A percentile compares a stretch with the other conserved stretches of the same genome.
Conservation (phyloP, 1,140 invertebrate species). For the Acromyrmex echinatior region DNA sequence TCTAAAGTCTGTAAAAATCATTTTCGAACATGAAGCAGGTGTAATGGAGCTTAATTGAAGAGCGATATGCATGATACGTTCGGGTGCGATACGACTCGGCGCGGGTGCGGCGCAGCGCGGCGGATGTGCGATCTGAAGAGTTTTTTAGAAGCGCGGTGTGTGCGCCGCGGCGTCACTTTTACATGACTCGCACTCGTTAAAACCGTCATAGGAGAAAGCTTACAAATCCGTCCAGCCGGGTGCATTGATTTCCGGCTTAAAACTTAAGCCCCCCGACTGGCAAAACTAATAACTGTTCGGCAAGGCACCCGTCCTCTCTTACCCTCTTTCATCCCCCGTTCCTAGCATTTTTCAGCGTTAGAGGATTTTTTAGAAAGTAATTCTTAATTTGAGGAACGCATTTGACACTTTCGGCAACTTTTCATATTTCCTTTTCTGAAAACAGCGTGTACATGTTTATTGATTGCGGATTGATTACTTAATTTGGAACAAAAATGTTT, state of each 20-base stretch:
- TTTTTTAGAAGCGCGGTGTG: conserved; percentile 57
- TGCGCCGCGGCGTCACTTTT: conserved; percentile 70
- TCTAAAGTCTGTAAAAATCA: not conserved
- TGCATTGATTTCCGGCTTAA: conserved; percentile 78
- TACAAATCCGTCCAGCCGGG: conserved; percentile 74
- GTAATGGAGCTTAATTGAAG: conserved; percentile 61
- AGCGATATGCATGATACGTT: not conserved
- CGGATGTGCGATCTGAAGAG: conserved; percentile 53
- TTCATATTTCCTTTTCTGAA: conserved; percentile 15
- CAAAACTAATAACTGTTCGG: conserved; percentile 78
- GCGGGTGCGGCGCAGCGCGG: not conserved
- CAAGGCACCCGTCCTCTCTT: conserved; percentile 55
- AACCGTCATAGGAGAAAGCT: conserved; percentile 77
- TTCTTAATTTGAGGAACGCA: conserved; percentile 68
- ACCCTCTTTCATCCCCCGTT: not conserved
- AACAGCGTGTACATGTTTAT: not conserved
- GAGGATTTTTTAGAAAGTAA: conserved; percentile 75
- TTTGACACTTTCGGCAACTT: conserved; percentile 40
- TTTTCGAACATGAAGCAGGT: not conserved
- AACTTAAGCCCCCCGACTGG: conserved; percentile 75
- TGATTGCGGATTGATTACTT: not conserved
- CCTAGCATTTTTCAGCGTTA: conserved; percentile 69
- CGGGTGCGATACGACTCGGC: not conserved
- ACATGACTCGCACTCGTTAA: conserved; percentile 76
- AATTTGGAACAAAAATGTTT: conserved; percentile 1